phyloP scores from a whole-genome alignment of 2,797 vertebrate genomes.

The Eptatretus atami region DNA sequence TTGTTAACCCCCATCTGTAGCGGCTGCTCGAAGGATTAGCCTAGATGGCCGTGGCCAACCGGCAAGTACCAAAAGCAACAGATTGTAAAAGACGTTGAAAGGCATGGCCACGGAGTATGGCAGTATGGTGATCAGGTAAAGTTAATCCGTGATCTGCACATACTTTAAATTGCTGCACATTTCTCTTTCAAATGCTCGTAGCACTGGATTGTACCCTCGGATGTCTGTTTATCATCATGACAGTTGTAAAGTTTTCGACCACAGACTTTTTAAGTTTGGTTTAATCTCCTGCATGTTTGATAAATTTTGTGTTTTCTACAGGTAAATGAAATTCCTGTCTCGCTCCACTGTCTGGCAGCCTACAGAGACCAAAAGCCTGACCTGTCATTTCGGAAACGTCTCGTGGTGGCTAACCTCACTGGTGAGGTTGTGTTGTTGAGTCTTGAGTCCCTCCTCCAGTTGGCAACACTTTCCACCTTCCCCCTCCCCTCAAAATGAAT shows the following conservation, averaged over 20 bases:
- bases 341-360: constrained; percentile 89
- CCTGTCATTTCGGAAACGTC: constrained; percentile 92
- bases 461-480: no score
- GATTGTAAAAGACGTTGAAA: constrained; percentile 90
- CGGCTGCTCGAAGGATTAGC: constrained; percentile 66
- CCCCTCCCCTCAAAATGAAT: no score
- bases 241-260: not conserved
- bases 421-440: constrained; percentile 20
- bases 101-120: constrained; percentile 82
- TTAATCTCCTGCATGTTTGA: not conserved
- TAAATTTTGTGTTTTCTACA: constrained; percentile 12
- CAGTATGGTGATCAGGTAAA: constrained; percentile 76
- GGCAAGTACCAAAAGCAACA: constrained; percentile 85
- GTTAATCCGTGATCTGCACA: not conserved
- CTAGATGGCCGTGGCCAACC: constrained; percentile 76
- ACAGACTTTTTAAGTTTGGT: not conserved
- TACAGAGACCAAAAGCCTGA: constrained; percentile 99
- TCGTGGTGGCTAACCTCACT: constrained; percentile 79
- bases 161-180: not conserved
- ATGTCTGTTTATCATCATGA: not conserved
- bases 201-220: not conserved
- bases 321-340: constrained; percentile 90
- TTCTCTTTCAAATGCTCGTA: not conserved
- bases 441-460: not conserved
- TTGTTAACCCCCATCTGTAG: constrained; percentile 75